Evolutionary conservation across 2,888 invertebrate species (phyloP).

Genomic region (Neria commutata): DNA sequence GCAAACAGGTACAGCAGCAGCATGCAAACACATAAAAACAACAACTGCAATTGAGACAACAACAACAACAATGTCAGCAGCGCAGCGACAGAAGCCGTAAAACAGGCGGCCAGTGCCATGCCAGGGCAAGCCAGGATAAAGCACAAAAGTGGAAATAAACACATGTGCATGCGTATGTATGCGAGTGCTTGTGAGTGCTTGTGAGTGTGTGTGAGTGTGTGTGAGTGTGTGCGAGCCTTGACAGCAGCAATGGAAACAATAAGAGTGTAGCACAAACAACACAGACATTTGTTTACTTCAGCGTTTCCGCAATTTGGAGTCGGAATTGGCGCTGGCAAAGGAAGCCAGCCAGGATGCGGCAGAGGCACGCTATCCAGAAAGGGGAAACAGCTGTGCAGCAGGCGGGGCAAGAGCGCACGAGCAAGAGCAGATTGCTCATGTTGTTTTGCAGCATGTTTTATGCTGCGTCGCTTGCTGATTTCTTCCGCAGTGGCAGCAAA

Average conservation of each 20-base stretch:
- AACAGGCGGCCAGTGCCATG: not conserved
- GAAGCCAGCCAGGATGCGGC: too few species aligned
- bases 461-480: too few species aligned
- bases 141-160: not conserved
- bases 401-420: not conserved
- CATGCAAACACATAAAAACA: too few species aligned
- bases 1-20: not conserved
- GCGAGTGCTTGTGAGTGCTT: too few species aligned
- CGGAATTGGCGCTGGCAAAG: too few species aligned
- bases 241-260: not conserved
- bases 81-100: not conserved
- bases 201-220: too few species aligned
- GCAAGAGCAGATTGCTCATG: not conserved
- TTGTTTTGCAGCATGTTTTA: not conserved
- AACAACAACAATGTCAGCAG: not conserved
- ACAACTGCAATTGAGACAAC: not conserved
- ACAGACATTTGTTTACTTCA: slow-evolving; percentile 1
- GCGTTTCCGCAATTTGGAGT: not conserved
- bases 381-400: too few species aligned
- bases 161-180: not conserved
- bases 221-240: too few species aligned
- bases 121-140: too few species aligned
- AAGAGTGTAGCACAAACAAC: not conserved
- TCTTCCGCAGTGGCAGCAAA: not conserved
- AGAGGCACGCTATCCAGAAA: too few species aligned